A percentile compares a stretch with the other conserved stretches of the same genome.
Conservation (phyloP, 2,797 vertebrate genomes). For the Hypotaenidia philippensis region DNA sequence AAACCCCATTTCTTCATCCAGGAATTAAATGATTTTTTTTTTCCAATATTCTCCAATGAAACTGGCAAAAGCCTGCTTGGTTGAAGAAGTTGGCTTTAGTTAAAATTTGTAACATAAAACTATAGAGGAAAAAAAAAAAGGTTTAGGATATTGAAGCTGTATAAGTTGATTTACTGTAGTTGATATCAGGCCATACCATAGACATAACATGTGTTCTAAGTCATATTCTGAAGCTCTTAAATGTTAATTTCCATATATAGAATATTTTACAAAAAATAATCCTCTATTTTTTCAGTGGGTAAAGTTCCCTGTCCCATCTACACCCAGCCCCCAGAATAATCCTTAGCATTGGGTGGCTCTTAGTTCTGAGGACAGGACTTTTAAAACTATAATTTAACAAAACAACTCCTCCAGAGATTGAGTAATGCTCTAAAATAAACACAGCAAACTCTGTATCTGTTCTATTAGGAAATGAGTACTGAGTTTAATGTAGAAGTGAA, state of each 20-base stretch:
- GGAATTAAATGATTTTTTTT: background rate
- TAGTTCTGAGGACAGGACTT: background rate
- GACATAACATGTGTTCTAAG: background rate
- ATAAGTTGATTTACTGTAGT: background rate
- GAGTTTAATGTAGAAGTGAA: background rate
- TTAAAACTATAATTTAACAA: background rate
- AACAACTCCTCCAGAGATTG: background rate
- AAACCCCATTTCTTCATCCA: background rate
- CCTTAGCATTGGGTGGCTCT: background rate
- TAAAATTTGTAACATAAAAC: background rate
- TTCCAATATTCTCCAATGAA: background rate
- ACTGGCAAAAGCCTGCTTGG: background rate
- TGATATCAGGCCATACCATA: background rate
- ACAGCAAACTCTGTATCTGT: background rate
- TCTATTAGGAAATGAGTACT: background rate
- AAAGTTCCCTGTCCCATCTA: no score
- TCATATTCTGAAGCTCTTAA: background rate
- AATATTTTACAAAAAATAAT: background rate
- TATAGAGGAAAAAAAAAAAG: background rate
- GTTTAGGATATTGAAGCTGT: background rate
- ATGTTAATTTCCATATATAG: background rate
- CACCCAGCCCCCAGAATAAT: background rate
- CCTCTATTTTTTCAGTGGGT: background rate
- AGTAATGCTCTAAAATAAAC: background rate
- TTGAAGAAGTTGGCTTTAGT: background rate